These are phyloP conservation scores for Chlorops oryzae DNA, from an alignment of 1,140 invertebrate species.

Conservation along the genomic window DNA sequence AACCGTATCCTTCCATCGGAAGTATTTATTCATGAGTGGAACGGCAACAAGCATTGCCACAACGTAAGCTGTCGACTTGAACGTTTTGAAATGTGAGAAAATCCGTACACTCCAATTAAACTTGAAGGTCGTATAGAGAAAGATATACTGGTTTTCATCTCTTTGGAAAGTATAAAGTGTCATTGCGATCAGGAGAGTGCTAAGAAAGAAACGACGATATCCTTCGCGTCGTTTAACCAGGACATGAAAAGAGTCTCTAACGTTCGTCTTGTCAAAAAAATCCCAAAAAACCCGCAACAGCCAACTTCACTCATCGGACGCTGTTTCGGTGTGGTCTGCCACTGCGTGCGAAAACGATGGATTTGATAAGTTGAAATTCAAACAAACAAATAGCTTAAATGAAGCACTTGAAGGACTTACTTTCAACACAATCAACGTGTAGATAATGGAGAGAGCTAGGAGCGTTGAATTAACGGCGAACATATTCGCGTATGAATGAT, in stretches of 20 bases:
- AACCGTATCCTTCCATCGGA: constrained; percentile 62
- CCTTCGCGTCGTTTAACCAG: constrained; percentile 52
- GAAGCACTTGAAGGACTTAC: constrained; percentile 11
- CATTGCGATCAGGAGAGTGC: constrained; percentile 63
- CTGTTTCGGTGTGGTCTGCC: constrained; percentile 60
- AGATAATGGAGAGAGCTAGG: constrained; percentile 57
- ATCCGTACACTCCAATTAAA: constrained; percentile 60
- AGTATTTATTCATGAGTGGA: constrained; percentile 60
- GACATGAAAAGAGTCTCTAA: constrained; percentile 56
- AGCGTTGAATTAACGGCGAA: constrained; percentile 62
- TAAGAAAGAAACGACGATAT: constrained; percentile 56
- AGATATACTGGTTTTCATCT: constrained; percentile 64
- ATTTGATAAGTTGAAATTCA: too few relatives aligned
- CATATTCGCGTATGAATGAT: constrained; percentile 62
- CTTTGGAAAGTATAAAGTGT: constrained; percentile 71
- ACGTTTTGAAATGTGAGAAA: constrained; percentile 64
- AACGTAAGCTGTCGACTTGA: constrained; percentile 61
- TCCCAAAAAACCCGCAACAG: constrained; percentile 56
- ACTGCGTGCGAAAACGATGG: constrained; percentile 51
- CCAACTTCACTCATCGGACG: constrained; percentile 53
- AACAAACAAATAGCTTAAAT: background rate
- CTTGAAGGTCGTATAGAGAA: constrained; percentile 59
- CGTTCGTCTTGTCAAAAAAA: constrained; percentile 64
- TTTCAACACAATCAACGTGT: constrained; percentile 51
- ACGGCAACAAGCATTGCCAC: constrained; percentile 59